Base-by-base conservation (phyloP, 2,113 vertebrate species). In the Cairina moschata region DNA sequence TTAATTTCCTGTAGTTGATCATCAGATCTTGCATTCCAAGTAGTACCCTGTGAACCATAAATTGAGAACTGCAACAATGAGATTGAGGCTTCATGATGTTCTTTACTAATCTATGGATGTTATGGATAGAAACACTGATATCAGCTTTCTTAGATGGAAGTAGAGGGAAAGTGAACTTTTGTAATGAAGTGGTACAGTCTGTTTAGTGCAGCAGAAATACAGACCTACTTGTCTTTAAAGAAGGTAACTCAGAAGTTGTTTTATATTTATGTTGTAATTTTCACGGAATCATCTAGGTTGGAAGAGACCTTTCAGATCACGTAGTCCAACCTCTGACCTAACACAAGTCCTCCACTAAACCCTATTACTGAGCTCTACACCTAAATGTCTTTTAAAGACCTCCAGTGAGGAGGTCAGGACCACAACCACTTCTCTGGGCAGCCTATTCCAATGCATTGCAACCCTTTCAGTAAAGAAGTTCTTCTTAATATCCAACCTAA, bases 1-100 rank as follows among this genome's bases (percentile, higher is more conserved):
- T 93, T 95, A 93, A 93, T 91, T 93, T 96, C 83, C 93, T 93
- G 89, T 80, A 34, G 72, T 17, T 88, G 46, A 91, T 88, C 9
- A 54, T 76, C 58, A 80, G 44, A 88, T 92, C 86, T 90, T 88
- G 48, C 34, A 74, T 65, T 16, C 31, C 73, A 67, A 83, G 73
- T 26, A 1, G 2, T 66, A 59, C 48, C 36, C 40, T 62, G 7
- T 28, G 85, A 83, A 58, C 21, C 12, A 11, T 58, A 73, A 86
- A 75, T 5, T 81, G 4, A 22, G 29, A 88, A 40, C 15, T 20
- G 17, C 46, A 46, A 38, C 40, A n/a, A 50, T 50, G 22, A 50
- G 48, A 50, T 22, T 67, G 50, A 88, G 36, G 69, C 67, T 23
- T 86, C 17, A 17, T 34, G 8, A 32, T 54, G 8, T 32, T 40